Evolutionary conservation across 1,140 invertebrate species (phyloP).

Genomic region (Lepidurus apus): DNA sequence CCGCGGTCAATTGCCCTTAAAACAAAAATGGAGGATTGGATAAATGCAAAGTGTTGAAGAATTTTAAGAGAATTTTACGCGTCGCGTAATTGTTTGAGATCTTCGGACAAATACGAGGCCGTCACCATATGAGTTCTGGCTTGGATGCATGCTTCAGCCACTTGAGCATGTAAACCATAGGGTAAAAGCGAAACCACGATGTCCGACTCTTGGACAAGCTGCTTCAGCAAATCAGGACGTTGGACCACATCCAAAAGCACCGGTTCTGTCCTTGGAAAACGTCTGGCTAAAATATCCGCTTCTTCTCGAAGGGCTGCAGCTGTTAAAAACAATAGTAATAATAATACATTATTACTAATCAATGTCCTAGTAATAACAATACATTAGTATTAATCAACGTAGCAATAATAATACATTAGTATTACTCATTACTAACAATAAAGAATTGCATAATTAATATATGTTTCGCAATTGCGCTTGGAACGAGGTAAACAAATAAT

Average conservation of each 20-base stretch:
- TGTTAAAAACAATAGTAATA: conserved; percentile 40
- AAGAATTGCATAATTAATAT: conserved; percentile 24
- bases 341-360: not conserved
- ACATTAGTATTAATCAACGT: conserved; percentile 24
- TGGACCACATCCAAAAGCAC: conserved; percentile 74
- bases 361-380: not conserved
- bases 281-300: conserved; percentile 69
- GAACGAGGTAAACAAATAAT: too few relatives aligned
- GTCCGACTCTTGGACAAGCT: conserved; percentile 68
- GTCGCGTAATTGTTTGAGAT: conserved; percentile 72
- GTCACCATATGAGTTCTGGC: conserved; percentile 89
- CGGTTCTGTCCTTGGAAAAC: conserved; percentile 71
- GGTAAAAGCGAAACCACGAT: conserved; percentile 88
- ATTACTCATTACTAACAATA: conserved; percentile 21
- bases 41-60: not conserved
- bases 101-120: conserved; percentile 84
- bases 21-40: conserved; percentile 36
- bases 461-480: too few relatives aligned
- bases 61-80: conserved; percentile 52
- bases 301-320: conserved; percentile 83
- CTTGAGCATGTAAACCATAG: conserved; percentile 75
- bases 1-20: conserved; percentile 72
- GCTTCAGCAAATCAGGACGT: conserved; percentile 61
- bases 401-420: not conserved
- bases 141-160: conserved; percentile 79